Percentiles rank a stretch among this genome's conserved stretches.
Evolutionary conservation across 2,888 invertebrate species (phyloP).

Genomic region (Trisateles emortualis): DNA sequence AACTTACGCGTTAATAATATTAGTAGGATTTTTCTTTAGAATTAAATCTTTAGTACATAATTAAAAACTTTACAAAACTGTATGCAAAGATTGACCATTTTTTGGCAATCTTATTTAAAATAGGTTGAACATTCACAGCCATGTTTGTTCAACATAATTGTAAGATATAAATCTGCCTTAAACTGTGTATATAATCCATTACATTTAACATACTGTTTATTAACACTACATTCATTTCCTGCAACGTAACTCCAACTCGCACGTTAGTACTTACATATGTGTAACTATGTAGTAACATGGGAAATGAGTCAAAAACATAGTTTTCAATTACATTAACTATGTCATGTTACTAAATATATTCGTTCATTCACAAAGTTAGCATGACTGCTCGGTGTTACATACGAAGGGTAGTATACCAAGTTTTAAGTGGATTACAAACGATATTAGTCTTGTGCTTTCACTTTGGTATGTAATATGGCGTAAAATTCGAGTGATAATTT

Average conservation of each 20-base stretch:
- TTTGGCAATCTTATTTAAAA: too few species aligned
- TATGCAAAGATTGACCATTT: too few species aligned
- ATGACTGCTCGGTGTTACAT: conserved; percentile 43
- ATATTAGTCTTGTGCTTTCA: conserved; percentile 70
- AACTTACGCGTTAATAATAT: too few species aligned
- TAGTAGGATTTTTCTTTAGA: too few species aligned
- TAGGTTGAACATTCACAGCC: too few species aligned
- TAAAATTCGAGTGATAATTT: conserved; percentile 68
- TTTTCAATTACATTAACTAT: conserved; percentile 42
- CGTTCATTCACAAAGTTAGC: conserved; percentile 50
- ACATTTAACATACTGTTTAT: not conserved
- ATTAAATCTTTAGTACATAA: too few species aligned
- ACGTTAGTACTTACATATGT: not conserved
- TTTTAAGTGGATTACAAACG: conserved; percentile 76
- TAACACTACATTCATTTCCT: not conserved
- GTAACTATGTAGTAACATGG: not conserved
- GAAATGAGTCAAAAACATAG: conserved; percentile 16
- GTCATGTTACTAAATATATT: conserved; percentile 38
- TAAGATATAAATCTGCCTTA: too few species aligned
- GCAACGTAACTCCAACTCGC: not conserved
- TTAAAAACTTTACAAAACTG: too few species aligned
- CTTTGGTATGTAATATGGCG: conserved; percentile 65
- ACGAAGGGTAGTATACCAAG: conserved; percentile 54
- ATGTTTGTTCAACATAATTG: too few species aligned
- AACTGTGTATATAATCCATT: too few species aligned